These are phyloP conservation scores for Erethizon dorsatum DNA, from an alignment of 2,797 vertebrate species.

Conservation along the genomic window DNA sequence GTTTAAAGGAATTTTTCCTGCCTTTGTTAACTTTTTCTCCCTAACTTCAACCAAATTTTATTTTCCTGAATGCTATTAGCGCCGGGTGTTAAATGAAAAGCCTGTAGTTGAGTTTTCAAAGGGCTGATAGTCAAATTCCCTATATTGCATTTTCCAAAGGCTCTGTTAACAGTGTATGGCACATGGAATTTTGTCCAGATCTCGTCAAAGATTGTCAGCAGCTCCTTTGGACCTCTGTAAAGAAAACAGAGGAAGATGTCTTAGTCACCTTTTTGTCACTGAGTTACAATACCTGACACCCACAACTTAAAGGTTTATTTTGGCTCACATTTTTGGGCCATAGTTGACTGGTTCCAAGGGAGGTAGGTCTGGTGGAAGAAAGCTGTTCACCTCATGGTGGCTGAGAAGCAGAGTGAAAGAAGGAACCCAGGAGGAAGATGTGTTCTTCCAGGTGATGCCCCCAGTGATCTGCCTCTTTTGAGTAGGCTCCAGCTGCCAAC, in stretches of 20 bases:
- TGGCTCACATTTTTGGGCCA: neutral
- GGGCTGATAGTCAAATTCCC: neutral
- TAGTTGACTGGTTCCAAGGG: neutral
- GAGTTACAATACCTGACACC: neutral
- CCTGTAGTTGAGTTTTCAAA: conserved; percentile 50
- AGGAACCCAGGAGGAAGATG: neutral
- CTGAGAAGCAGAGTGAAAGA: neutral
- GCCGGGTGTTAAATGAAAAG: conserved; percentile 26
- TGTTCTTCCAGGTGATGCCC: neutral
- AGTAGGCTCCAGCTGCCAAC: neutral
- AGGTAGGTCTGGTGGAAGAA: neutral
- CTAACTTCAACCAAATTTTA: conserved; percentile 9
- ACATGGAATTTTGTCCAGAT: neutral
- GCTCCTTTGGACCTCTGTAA: neutral
- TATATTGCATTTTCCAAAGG: neutral
- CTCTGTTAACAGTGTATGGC: neutral
- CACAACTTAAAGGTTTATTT: neutral
- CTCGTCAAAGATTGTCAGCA: neutral
- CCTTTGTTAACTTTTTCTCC: neutral
- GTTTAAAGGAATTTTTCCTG: neutral
- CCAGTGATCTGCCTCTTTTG: neutral
- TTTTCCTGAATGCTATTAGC: conserved; percentile 46
- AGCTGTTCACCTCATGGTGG: neutral
- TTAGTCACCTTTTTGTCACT: neutral
- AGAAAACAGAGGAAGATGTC: conserved; percentile 39